Percentiles rank a stretch among this genome's conserved stretches.
Conservation (phyloP, 2,888 invertebrate species). For the Nemapogon koenigi region DNA sequence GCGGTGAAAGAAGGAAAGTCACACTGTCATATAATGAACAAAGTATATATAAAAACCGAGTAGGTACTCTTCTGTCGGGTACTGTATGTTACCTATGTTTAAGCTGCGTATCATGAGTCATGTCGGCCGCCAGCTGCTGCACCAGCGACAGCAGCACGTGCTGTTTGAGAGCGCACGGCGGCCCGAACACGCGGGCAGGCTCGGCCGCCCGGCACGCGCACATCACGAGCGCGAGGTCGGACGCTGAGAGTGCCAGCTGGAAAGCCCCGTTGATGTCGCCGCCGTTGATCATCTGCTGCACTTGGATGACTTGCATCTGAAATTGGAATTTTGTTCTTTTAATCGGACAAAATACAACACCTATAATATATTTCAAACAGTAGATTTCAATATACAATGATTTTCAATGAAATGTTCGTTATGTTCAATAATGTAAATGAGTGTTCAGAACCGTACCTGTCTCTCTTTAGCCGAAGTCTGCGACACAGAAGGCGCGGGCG, state of each 20-base stretch:
- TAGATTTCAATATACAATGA: too few species aligned
- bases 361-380: too few species aligned
- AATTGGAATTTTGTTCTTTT: not conserved
- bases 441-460: too few species aligned
- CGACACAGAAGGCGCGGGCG: conserved; percentile 32
- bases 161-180: conserved; percentile 80
- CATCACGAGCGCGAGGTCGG: conserved; percentile 86
- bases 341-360: not conserved
- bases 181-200: conserved; percentile 77
- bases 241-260: conserved; percentile 87
- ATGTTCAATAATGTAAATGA: too few species aligned
- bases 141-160: conserved; percentile 91
- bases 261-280: conserved; percentile 89
- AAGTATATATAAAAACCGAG: too few species aligned
- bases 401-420: too few species aligned
- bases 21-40: too few species aligned
- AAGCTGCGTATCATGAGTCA: conserved; percentile 81
- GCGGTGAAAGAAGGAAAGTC: too few species aligned
- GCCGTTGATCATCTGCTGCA: conserved; percentile 70
- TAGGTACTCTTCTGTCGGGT: too few species aligned
- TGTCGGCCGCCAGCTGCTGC: conserved; percentile 91
- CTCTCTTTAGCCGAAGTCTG: conserved; percentile 23
- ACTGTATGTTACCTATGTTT: conserved; percentile 75
- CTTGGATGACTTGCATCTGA: conserved; percentile 70
- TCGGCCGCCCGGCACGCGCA: conserved; percentile 86